Evolutionary conservation across 2,888 invertebrate genomes (phyloP).

Genomic region (Terebella lapidaria): DNA sequence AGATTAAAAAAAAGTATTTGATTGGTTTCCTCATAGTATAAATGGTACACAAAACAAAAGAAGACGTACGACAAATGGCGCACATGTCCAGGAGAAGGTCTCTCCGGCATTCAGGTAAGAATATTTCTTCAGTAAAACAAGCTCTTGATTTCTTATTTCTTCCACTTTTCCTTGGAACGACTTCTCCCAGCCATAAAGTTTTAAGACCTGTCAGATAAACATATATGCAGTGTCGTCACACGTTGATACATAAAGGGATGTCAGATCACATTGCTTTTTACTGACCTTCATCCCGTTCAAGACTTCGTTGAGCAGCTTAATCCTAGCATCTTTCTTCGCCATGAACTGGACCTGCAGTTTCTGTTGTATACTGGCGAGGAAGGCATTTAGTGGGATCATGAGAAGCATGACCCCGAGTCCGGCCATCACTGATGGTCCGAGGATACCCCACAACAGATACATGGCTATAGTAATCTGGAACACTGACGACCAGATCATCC

Average conservation of each 20-base stretch:
- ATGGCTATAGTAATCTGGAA: slow-evolving; percentile 40
- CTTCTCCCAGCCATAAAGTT: slow-evolving; percentile 91
- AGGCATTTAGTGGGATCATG: slow-evolving; percentile 70
- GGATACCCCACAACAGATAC: slow-evolving; percentile 46
- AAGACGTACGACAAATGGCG: slow-evolving; percentile 77
- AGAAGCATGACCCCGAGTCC: slow-evolving; percentile 87
- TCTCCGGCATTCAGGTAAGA: slow-evolving; percentile 69
- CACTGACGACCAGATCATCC: slow-evolving; percentile 41
- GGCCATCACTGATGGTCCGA: slow-evolving; percentile 75
- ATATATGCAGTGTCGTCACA: neutral
- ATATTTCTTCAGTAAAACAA: slow-evolving; percentile 76
- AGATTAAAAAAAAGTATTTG: neutral
- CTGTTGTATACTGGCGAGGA: slow-evolving; percentile 61
- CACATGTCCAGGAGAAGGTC: slow-evolving; percentile 89
- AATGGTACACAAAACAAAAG: neutral
- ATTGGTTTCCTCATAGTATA: neutral
- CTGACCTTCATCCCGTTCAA: slow-evolving; percentile 50
- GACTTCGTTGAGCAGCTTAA: slow-evolving; percentile 48
- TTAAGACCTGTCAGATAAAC: slow-evolving; percentile 57
- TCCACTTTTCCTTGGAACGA: slow-evolving; percentile 82
- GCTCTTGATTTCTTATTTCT: slow-evolving; percentile 80
- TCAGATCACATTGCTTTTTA: neutral
- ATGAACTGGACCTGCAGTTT: slow-evolving; percentile 34
- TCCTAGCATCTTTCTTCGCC: slow-evolving; percentile 42
- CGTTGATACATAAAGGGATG: neutral